Base-by-base conservation (phyloP, 2,797 vertebrate species). In the Bucorvus abyssinicus region DNA sequence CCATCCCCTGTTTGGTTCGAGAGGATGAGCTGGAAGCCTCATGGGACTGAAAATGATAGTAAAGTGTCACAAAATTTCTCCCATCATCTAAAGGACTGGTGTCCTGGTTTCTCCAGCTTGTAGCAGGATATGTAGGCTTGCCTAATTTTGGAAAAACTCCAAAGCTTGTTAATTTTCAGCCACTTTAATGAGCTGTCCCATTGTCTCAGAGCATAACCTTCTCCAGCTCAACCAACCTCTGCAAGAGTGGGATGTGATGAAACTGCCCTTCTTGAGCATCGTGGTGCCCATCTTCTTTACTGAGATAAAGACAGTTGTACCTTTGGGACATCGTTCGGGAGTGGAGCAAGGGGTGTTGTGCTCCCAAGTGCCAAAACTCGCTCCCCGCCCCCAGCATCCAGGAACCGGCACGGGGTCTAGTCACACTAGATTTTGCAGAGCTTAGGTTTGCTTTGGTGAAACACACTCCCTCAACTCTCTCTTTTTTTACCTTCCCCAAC, bases 281-380 rank as follows among this genome's bases (percentile, higher is more conserved):
- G 1, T 12, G 22, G 27, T 38, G 49, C 27, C 15, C 29, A n/a
- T 4, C 30, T 53, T 47, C 57, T 73, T 24, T 60, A 40, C 12
- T 27, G 11, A 53, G n/a, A 53, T n/a, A 57, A 52, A 50, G 22
- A 29, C 7, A 32, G 17, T n/a, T 59, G 17, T 19, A 77, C 45
- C 27, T 3, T 1, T 34, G 24, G 26, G 40, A 65, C 36, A 34
- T 5, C 0, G 0, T 21, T 1, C 38, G 42, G 49, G 49, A 81
- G 14, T 0, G 0, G 36, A 30, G 27, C 2, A 1, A 53, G 47
- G 6, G 16, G 2, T 56, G 32, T 18, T 50, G 29, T 1, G 4
- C 8, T 38, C 10, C 32, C 32, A 10, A 9, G 12, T 56, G 42
- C 55, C 49, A 52, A 52, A 77, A 73, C 26, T 47, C 38, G 10